A percentile compares a stretch with the other conserved stretches of the same genome.
These are phyloP conservation scores for Campopleginae sp. DNA, from an alignment of 2,888 invertebrate species.

Conservation along the genomic window DNA sequence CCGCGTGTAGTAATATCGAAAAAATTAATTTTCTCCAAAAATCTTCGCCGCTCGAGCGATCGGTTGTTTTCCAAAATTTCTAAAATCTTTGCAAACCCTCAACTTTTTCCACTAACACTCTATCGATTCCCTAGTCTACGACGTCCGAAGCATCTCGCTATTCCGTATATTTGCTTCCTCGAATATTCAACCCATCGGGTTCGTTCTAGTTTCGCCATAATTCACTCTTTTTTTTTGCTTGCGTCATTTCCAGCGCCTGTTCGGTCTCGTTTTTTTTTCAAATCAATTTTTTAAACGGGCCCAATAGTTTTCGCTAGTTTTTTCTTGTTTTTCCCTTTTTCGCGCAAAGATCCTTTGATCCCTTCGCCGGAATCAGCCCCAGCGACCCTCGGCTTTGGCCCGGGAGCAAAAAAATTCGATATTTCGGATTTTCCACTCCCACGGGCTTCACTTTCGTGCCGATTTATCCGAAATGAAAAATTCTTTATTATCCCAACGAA, in stretches of 20 bases:
- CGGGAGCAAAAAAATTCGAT: neutral
- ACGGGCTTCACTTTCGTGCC: neutral
- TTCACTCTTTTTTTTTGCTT: neutral
- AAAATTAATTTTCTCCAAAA: neutral
- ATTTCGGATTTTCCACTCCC: neutral
- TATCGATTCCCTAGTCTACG: slow-evolving; percentile 3
- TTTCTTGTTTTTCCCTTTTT: neutral
- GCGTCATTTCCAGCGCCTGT: neutral
- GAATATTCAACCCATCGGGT: neutral
- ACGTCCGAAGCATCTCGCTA: no score
- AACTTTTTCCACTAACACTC: neutral
- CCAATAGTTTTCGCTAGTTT: neutral
- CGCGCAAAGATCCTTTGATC: neutral
- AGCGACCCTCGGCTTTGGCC: neutral
- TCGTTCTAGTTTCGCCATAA: neutral
- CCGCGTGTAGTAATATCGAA: neutral
- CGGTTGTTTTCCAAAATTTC: neutral
- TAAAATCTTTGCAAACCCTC: neutral
- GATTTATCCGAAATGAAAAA: neutral
- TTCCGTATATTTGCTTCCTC: neutral
- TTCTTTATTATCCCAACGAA: neutral
- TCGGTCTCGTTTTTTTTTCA: neutral
- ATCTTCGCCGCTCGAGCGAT: neutral
- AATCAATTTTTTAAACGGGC: neutral
- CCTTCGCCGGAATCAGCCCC: neutral